These are phyloP conservation scores for Grammomys dolichurus DNA, from an alignment of 2,113 vertebrate species.

Conservation along the genomic window DNA sequence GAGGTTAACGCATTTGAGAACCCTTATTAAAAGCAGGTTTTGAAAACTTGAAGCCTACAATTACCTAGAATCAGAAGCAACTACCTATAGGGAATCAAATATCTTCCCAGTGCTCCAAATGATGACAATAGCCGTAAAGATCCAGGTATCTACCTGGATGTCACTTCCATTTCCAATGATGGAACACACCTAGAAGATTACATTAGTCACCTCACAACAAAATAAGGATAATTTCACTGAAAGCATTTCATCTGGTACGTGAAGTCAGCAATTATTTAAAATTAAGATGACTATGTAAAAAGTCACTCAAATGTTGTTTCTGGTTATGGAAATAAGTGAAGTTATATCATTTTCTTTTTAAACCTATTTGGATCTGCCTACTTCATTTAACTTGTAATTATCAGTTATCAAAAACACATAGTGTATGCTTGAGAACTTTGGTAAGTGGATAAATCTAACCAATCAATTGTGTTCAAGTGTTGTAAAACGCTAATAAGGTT, in stretches of 20 bases:
- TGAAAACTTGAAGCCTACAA: too few relatives aligned
- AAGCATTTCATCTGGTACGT: not conserved
- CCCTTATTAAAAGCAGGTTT: too few relatives aligned
- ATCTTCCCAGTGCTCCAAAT: not conserved
- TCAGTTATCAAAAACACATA: not conserved
- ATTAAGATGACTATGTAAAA: slow-evolving; percentile 20
- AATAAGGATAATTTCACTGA: not conserved
- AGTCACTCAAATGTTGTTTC: not conserved
- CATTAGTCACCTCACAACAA: slow-evolving; percentile 55
- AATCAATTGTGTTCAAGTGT: not conserved
- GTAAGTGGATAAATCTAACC: not conserved
- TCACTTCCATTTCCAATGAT: not conserved
- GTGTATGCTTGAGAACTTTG: not conserved
- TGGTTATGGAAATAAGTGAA: not conserved
- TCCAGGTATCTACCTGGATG: not conserved
- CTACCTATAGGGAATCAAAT: slow-evolving; percentile 40
- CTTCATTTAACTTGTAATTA: not conserved
- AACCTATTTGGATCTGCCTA: not conserved
- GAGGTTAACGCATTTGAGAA: not conserved
- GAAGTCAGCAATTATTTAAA: not conserved
- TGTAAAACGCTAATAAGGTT: not conserved
- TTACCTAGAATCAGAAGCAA: slow-evolving; percentile 10
- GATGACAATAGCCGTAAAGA: slow-evolving; percentile 23
- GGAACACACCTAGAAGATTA: slow-evolving; percentile 61
- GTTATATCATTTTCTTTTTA: slow-evolving; percentile 7